Evolutionary conservation across 2,888 invertebrate species (phyloP).

Genomic region (Caradrina clavipalpis): DNA sequence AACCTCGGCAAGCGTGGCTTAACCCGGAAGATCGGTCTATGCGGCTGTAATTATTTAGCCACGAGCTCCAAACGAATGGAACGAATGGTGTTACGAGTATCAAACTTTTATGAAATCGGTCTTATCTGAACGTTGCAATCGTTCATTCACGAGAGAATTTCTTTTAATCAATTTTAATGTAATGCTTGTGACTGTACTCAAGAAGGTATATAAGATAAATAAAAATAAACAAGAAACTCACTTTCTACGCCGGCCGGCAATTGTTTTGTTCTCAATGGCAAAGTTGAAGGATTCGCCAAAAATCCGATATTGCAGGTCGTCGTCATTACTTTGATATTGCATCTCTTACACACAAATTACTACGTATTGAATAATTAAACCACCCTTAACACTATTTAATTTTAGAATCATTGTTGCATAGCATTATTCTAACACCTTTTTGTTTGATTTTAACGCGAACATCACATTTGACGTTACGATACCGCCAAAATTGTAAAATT

Average conservation of each 20-base stretch:
- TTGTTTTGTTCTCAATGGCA: slow-evolving; percentile 75
- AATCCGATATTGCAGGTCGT: slow-evolving; percentile 89
- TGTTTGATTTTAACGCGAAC: slow-evolving; percentile 50
- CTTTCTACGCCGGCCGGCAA: slow-evolving; percentile 81
- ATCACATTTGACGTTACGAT: slow-evolving; percentile 48
- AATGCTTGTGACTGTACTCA: no score
- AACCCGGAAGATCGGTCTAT: no score
- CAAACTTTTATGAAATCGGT: no score
- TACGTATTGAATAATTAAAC: slow-evolving; percentile 78
- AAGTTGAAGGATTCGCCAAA: slow-evolving; percentile 89
- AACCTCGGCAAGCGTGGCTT: no score
- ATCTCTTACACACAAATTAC: slow-evolving; percentile 86
- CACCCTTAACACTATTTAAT: slow-evolving; percentile 83
- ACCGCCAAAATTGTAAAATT: slow-evolving; percentile 40
- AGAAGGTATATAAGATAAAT: neutral
- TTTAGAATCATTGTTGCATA: slow-evolving; percentile 83
- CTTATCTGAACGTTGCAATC: no score
- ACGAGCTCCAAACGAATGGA: no score
- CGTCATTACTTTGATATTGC: slow-evolving; percentile 90
- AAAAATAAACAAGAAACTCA: slow-evolving; percentile 73
- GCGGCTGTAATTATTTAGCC: no score
- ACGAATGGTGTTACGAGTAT: no score
- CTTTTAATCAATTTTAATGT: no score
- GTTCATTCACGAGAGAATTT: no score
- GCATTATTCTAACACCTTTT: slow-evolving; percentile 68